A percentile compares a stretch with the other conserved stretches of the same genome.
phyloP scores from a whole-genome alignment of 2,113 vertebrate species.

The Mus musculus region GRCm39 chr10:7176001-7176500 shows the following conservation, averaged over 20 bases:
- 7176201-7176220: background rate
- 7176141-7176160: background rate
- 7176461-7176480: too few species aligned
- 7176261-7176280: background rate
- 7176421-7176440: background rate
- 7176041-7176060: background rate
- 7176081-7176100: background rate
- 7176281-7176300: background rate
- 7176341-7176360: background rate
- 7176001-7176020: accelerated
- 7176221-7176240: background rate
- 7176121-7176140: background rate
- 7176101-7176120: background rate
- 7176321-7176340: background rate
- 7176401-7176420: background rate
- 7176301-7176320: background rate
- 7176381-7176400: background rate
- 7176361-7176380: background rate
- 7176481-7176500: too few species aligned
- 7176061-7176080: background rate
- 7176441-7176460: background rate
- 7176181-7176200: constrained; percentile 34
- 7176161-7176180: background rate
- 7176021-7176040: accelerated
- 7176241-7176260: background rate